Evolutionary conservation across 1,140 invertebrate genomes (phyloP).

Genomic region (Zaprionus gabonicus): DNA sequence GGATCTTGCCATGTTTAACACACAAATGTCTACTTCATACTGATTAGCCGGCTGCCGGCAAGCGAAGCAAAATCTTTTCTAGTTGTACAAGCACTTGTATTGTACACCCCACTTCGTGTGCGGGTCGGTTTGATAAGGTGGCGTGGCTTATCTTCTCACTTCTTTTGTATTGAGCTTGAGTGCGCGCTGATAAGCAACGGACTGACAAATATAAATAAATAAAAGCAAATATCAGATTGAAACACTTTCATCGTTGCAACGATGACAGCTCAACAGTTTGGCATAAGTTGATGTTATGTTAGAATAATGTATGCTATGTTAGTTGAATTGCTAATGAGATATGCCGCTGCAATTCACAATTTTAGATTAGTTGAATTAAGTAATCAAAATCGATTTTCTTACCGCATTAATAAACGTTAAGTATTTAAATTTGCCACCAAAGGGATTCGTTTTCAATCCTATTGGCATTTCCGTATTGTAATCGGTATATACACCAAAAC

Average conservation of each 20-base stretch:
- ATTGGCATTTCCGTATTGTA: slow-evolving; percentile 52
- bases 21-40: slow-evolving; percentile 51
- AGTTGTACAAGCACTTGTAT: slow-evolving; percentile 3
- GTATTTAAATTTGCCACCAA: slow-evolving; percentile 93
- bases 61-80: slow-evolving; percentile 13
- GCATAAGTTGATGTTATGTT: background rate
- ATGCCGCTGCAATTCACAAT: background rate
- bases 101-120: slow-evolving; percentile 14
- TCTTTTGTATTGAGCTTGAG: slow-evolving; percentile 4
- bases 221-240: slow-evolving; percentile 48
- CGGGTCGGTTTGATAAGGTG: slow-evolving; percentile 49
- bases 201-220: slow-evolving; percentile 12
- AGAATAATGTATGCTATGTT: background rate
- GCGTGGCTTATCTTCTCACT: slow-evolving; percentile 48
- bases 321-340: background rate
- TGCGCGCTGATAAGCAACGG: slow-evolving; percentile 39
- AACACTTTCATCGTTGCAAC: slow-evolving; percentile 25
- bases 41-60: slow-evolving; percentile 57
- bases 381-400: slow-evolving; percentile 61
- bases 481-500: slow-evolving; percentile 63
- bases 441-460: slow-evolving; percentile 55
- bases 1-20: slow-evolving; percentile 63
- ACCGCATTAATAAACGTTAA: slow-evolving; percentile 93
- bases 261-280: background rate
- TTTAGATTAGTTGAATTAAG: background rate